These are phyloP conservation scores for Lumbricus terrestris DNA, from an alignment of 2,888 invertebrate genomes.

Conservation along the genomic window DNA sequence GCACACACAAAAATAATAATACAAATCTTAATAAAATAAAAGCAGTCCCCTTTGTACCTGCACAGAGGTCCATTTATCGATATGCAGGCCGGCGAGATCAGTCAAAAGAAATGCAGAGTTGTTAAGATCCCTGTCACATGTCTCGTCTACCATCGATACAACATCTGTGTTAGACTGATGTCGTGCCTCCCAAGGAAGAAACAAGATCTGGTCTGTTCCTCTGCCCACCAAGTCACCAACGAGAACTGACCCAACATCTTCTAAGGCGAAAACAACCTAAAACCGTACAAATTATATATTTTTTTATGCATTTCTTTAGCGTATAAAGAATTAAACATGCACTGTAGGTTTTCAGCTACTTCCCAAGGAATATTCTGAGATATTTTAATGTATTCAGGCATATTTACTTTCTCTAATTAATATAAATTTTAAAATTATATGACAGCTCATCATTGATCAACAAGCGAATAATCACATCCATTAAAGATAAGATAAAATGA, in stretches of 20 bases:
- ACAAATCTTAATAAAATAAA: too few species aligned
- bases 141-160: neutral
- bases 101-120: neutral
- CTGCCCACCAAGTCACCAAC: constrained; percentile 7
- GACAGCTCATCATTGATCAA: too few species aligned
- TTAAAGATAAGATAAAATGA: too few species aligned
- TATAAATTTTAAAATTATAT: too few species aligned
- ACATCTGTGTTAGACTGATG: neutral
- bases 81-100: neutral
- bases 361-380: too few species aligned
- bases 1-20: too few species aligned
- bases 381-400: too few species aligned
- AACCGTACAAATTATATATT: neutral
- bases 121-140: neutral
- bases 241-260: neutral
- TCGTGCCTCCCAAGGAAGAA: neutral
- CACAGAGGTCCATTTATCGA: neutral
- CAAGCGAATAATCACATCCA: too few species aligned
- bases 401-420: too few species aligned
- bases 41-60: neutral
- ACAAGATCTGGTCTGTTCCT: neutral
- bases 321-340: too few species aligned
- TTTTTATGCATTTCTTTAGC: too few species aligned
- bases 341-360: too few species aligned
- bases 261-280: neutral